Evolutionary conservation across 2,888 invertebrate genomes (phyloP).

Genomic region (Tinea semifulvella): DNA sequence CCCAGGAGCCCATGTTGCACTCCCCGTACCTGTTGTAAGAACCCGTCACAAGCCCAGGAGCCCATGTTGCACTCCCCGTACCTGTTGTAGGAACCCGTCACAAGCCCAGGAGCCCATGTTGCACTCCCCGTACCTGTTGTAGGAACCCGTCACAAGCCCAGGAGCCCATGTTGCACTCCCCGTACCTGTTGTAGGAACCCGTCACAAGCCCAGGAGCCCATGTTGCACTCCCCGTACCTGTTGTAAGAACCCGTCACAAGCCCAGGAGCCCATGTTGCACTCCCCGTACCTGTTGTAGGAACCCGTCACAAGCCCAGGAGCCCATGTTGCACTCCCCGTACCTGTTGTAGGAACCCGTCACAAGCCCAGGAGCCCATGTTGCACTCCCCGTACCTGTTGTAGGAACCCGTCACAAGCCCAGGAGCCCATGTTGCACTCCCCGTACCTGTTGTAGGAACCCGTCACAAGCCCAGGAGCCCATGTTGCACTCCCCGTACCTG

Average conservation of each 20-base stretch:
- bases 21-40: conserved; percentile 64
- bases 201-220: conserved; percentile 79
- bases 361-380: conserved; percentile 78
- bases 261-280: conserved; percentile 79
- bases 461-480: conserved; percentile 79
- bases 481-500: conserved; percentile 72
- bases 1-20: conserved; percentile 79
- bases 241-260: conserved; percentile 72
- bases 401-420: conserved; percentile 76
- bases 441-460: conserved; percentile 63
- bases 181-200: conserved; percentile 63
- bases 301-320: conserved; percentile 76
- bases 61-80: conserved; percentile 78
- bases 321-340: conserved; percentile 77
- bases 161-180: conserved; percentile 80
- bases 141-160: conserved; percentile 76
- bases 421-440: conserved; percentile 80
- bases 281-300: conserved; percentile 65
- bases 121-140: conserved; percentile 69
- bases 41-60: conserved; percentile 76
- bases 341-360: conserved; percentile 70
- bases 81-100: conserved; percentile 70
- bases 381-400: conserved; percentile 69
- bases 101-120: conserved; percentile 78
- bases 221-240: conserved; percentile 71